Percentiles rank a stretch among this genome's conserved stretches.
phyloP scores from a whole-genome alignment of 2,888 invertebrate species.

The Macroteleia sp. region DNA sequence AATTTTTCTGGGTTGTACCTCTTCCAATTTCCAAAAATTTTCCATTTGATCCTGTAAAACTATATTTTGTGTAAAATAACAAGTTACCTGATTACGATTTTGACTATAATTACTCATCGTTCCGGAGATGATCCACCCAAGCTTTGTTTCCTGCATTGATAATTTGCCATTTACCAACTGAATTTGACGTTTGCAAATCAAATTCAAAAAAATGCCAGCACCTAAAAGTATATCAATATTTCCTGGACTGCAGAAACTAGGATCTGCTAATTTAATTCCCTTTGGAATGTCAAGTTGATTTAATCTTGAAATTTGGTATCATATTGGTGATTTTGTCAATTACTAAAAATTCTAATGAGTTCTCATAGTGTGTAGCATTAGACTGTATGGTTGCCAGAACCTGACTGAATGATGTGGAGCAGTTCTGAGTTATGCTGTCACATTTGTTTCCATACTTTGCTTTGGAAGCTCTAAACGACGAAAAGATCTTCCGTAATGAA shows the following conservation, averaged over 20 bases:
- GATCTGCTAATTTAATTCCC: no score
- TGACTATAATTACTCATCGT: not conserved
- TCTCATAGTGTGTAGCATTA: not conserved
- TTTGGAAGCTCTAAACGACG: not conserved
- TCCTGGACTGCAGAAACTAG: no score
- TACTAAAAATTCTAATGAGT: not conserved
- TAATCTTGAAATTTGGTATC: not conserved
- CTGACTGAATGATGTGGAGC: not conserved
- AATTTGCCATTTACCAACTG: conserved; percentile 7
- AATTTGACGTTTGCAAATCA: conserved; percentile 27
- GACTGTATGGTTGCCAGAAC: not conserved
- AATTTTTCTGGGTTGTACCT: not conserved
- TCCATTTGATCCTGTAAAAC: conserved; percentile 3
- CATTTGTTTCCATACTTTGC: not conserved
- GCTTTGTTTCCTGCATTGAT: conserved; percentile 26
- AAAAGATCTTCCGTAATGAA: no score
- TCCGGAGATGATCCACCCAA: conserved; percentile 68
- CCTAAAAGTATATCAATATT: no score
- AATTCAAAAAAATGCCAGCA: not conserved
- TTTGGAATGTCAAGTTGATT: no score
- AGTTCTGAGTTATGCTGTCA: not conserved
- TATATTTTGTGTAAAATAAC: not conserved
- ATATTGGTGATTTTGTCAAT: not conserved
- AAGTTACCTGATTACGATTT: not conserved
- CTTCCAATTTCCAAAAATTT: conserved; percentile 42